Conservation (phyloP, 2,797 vertebrate genomes). For the Octomys mimax region DNA sequence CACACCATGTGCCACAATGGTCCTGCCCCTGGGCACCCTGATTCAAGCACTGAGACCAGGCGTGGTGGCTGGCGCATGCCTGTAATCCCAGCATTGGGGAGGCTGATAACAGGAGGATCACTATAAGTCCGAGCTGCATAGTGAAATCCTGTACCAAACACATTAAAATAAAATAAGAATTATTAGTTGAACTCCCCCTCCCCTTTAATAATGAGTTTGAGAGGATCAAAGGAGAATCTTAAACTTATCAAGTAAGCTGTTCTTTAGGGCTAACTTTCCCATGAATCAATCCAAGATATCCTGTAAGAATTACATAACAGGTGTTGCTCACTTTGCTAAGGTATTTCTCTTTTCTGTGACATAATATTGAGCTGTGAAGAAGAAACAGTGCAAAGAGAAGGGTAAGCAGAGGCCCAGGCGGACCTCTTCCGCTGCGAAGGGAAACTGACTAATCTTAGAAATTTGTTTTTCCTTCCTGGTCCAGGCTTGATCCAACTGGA, state of each 20-base stretch:
- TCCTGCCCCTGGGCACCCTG: too few relatives aligned
- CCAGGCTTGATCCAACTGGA: slow-evolving; percentile 74
- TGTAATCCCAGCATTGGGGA: too few relatives aligned
- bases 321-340: not conserved
- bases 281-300: slow-evolving; percentile 37
- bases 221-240: slow-evolving; percentile 25
- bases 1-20: too few relatives aligned
- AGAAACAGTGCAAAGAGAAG: slow-evolving; percentile 29
- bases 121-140: too few relatives aligned
- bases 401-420: slow-evolving; percentile 51
- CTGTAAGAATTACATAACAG: slow-evolving; percentile 39
- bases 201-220: slow-evolving; percentile 3
- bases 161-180: not conserved
- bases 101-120: too few relatives aligned
- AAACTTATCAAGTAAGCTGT: slow-evolving; percentile 42
- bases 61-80: too few relatives aligned
- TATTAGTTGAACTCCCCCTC: not conserved
- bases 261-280: slow-evolving; percentile 3
- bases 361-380: slow-evolving; percentile 46
- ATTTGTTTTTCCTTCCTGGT: slow-evolving; percentile 81
- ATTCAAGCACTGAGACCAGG: too few relatives aligned
- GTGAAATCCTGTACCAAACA: too few relatives aligned
- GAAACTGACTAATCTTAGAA: slow-evolving; percentile 85
- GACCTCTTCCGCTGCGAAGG: slow-evolving; percentile 63
- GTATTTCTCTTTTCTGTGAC: slow-evolving; percentile 36